These are phyloP conservation scores for Dendronephthya gigantea DNA, from an alignment of 64 coral and sea anemone genomes.

Conservation along the genomic window DNA sequence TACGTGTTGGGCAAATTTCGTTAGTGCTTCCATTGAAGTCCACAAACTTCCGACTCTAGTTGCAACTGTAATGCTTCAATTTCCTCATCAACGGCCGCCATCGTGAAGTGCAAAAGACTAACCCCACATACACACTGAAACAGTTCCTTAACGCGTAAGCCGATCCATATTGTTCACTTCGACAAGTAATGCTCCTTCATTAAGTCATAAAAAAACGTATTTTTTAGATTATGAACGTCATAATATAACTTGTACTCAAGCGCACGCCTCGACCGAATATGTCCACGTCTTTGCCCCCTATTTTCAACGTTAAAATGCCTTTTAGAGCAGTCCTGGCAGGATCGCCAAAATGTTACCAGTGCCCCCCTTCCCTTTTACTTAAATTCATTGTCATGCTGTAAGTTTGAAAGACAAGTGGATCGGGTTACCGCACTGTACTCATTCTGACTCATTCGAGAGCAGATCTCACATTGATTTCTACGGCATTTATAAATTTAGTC, in stretches of 20 bases:
- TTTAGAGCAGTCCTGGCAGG: slow-evolving; percentile 6
- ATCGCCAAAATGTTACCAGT: slow-evolving; percentile 26
- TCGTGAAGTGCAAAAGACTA: background rate
- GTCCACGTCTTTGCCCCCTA: background rate
- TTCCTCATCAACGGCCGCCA: background rate
- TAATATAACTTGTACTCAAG: background rate
- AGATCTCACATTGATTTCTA: no score
- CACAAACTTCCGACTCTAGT: background rate
- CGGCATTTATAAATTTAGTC: no score
- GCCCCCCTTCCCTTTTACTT: no score
- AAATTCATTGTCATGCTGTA: no score
- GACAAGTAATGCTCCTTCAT: no score
- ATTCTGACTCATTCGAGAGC: no score
- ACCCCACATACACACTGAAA: background rate
- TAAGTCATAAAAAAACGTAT: no score
- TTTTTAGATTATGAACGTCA: no score
- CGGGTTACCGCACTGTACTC: no score
- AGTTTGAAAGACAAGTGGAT: no score
- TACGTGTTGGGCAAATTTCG: background rate
- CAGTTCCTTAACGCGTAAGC: background rate
- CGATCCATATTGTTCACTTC: no score
- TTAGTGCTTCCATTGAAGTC: background rate
- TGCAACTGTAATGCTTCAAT: background rate
- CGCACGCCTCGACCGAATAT: background rate
- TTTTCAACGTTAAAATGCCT: background rate